phyloP scores from a whole-genome alignment of 2,797 vertebrate genomes.

The Cynopterus sphinx region DNA sequence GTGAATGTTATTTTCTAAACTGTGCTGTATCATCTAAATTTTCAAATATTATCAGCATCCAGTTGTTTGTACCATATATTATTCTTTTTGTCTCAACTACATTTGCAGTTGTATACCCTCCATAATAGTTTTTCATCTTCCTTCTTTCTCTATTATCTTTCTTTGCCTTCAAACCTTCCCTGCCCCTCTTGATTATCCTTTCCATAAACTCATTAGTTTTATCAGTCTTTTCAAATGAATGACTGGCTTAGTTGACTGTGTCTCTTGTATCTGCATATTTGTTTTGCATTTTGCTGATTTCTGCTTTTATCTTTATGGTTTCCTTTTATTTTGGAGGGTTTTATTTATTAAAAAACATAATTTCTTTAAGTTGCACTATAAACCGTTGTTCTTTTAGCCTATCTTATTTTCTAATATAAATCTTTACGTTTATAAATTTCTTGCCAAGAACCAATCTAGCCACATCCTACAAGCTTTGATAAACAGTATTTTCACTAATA shows the following conservation, averaged over 20 bases:
- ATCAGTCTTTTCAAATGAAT: constrained; percentile 13
- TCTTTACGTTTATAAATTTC: constrained; percentile 2
- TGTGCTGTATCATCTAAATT: background rate
- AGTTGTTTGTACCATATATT: background rate
- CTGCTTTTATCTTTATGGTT: background rate
- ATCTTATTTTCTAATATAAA: constrained; percentile 27
- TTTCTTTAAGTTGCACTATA: background rate
- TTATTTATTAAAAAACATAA: background rate
- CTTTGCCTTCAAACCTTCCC: background rate
- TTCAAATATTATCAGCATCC: background rate
- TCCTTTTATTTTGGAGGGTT: background rate
- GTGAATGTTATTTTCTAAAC: background rate
- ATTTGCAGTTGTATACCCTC: background rate
- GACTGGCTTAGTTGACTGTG: background rate
- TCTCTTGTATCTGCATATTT: background rate
- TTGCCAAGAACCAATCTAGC: background rate
- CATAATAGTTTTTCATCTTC: background rate
- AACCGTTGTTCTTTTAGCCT: background rate
- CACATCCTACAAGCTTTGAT: background rate
- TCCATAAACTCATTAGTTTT: background rate
- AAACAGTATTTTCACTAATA: constrained; percentile 1
- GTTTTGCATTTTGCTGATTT: background rate
- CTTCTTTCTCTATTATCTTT: background rate
- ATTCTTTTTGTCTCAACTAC: background rate
- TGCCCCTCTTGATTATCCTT: background rate